These are phyloP conservation scores for Eurypyga helias DNA, from an alignment of 2,113 vertebrate species.

Conservation along the genomic window DNA sequence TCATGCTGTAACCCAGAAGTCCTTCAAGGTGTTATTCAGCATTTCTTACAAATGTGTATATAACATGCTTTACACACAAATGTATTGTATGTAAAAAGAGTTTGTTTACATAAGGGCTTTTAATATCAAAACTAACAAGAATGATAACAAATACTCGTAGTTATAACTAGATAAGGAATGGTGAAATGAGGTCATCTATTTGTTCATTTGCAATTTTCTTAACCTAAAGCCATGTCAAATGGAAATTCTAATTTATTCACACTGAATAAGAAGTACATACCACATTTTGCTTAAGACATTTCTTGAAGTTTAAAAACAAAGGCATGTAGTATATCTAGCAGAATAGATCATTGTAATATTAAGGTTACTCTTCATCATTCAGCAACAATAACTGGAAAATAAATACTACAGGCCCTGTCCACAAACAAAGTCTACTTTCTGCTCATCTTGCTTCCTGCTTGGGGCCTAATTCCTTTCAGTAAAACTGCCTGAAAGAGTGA, in stretches of 20 bases:
- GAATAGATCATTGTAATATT: background rate
- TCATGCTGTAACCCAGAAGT: background rate
- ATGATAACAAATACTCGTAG: background rate
- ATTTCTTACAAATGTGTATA: background rate
- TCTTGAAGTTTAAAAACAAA: background rate
- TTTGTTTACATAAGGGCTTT: background rate
- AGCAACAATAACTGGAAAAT: background rate
- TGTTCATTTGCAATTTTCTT: background rate
- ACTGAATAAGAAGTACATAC: background rate
- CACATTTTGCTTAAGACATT: background rate
- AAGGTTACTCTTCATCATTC: background rate
- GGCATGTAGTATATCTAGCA: background rate
- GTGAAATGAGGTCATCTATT: background rate
- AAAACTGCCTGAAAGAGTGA: background rate
- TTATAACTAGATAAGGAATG: background rate
- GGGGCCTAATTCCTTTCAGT: background rate
- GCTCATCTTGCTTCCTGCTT: background rate
- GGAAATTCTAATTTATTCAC: background rate
- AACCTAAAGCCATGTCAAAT: background rate
- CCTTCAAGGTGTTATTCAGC: background rate
- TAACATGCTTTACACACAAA: background rate
- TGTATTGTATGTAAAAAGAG: background rate
- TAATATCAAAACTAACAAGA: background rate
- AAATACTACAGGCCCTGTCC: background rate
- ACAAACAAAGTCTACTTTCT: background rate